Evolutionary conservation across 2,113 vertebrate species (phyloP), one percentile per base, ranked within the genome.

Genomic region (Rana temporaria): DNA sequence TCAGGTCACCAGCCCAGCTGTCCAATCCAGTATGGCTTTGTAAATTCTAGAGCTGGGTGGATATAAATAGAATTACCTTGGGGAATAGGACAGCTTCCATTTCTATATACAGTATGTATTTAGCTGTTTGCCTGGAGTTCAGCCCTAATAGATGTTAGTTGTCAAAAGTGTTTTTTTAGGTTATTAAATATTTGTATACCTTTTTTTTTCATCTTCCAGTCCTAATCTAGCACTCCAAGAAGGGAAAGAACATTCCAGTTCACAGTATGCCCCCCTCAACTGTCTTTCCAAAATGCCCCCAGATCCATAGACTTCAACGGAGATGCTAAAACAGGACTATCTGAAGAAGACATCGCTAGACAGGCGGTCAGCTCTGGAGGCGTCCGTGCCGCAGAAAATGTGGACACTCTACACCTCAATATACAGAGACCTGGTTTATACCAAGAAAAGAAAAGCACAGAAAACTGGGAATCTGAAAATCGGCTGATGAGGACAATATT

Each of bases 251-350:
- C 91, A 92, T 91, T 91, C 93, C 90, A 94, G 94, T 90, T 92
- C 94, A 78, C 94, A 94, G 84, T 96, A 95, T 88, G 93, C 94
- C 89, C 96, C 95, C 84, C 92, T 95, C 90, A 95, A 90, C 91
- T 95, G 94, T 93, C 93, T 95, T 89, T 88, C 93, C 88, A 94
- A 93, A 84, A 91, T 92, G 79, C 91, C 91, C 85, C 94, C 94
- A 56, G 88, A 90, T 81, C 92, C 92, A 86, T 95, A 94, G 90
- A 85, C 89, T 88, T 87, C 84, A 86, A 82, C 88, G 67, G 85
- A 86, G 74, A 73, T 42, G 18, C 88, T 89, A 74, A 69, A 85
- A n/a, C 78, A 68, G 64, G 84, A 88, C 70, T 88, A 4, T 73
- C 87, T 79, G 53, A 85, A 89, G 81, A 78, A 85, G 86, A 89